These are phyloP conservation scores for Theristicus caerulescens DNA, from an alignment of 2,113 vertebrate genomes.

Conservation along the genomic window DNA sequence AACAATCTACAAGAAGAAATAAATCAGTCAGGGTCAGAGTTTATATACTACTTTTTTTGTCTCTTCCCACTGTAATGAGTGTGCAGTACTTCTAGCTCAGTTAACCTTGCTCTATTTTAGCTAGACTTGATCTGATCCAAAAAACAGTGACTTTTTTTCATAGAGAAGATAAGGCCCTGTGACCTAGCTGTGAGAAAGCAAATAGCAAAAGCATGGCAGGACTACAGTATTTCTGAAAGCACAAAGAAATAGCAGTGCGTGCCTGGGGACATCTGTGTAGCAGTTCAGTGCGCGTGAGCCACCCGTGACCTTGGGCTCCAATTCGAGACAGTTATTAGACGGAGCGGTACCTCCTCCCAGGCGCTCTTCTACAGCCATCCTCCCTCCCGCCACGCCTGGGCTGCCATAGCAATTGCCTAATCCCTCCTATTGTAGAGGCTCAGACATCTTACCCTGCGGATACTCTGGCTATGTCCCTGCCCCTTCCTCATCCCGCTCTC, in stretches of 20 bases:
- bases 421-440: neutral
- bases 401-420: neutral
- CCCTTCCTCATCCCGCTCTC: neutral
- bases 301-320: neutral
- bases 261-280: neutral
- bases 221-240: neutral
- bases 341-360: neutral
- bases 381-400: neutral
- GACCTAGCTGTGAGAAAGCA: neutral
- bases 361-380: neutral
- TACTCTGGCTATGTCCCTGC: accelerated
- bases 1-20: neutral
- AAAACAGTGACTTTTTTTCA: neutral
- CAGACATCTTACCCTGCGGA: neutral
- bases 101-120: constrained; percentile 19
- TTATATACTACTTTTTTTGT: neutral
- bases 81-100: neutral
- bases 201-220: neutral
- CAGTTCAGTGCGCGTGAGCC: neutral
- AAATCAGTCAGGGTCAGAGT: neutral
- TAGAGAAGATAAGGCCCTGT: neutral
- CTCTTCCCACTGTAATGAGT: neutral
- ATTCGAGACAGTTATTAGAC: neutral
- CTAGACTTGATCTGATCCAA: neutral
- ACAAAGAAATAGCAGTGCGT: neutral